Evolutionary conservation across 64 coral and sea anemone species (phyloP), one percentile per base, ranked within the genome.

Genomic region (Platygyra sinensis): DNA sequence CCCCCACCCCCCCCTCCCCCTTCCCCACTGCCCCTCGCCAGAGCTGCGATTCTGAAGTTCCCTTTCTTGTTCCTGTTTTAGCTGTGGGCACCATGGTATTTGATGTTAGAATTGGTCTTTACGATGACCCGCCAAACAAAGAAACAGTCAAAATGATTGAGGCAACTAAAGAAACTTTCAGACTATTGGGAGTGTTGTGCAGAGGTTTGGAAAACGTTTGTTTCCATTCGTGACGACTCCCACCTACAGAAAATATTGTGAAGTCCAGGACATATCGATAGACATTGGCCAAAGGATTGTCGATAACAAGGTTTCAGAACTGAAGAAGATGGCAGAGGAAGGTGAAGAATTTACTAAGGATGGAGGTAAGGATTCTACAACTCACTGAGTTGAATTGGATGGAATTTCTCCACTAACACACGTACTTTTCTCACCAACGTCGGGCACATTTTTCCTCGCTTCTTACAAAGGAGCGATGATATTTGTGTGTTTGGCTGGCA

Each of bases 71-170:
- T 89, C 13, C 67, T 30, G 29, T 55, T 91, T 86, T 22, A 91
- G 90, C 90, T 20, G 77, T 91, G 31, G 81, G 55, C 52, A 91
- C 81, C 12, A 86, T 77, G 72, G 57, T 77, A 8, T 91, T 91
- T 86, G 90, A 91, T 16, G 22, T 83, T 8, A 73, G 90, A 24
- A 17, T 91, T 76, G 90, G 90, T 13, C 65, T 91, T 19, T 91
- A 76, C 63, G 80, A 91, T 13, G 81, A 91, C 60, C 90, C 80
- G 71, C 90, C 90, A 50, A 78, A 86, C 30, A 64, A 74, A 18
- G 90, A 91, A 30, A 75, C 90, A 51, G 62, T 86, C 2, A 75
- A 29, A 54, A 73, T 91, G 52, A 76, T 86, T 46, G 32, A 91
- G 31, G 54, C n/a, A 11, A 82, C 76, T 14, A 42, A 20, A 61